Conservation (phyloP, 1,140 invertebrate species). For the Dufourea novaeangliae region DNA sequence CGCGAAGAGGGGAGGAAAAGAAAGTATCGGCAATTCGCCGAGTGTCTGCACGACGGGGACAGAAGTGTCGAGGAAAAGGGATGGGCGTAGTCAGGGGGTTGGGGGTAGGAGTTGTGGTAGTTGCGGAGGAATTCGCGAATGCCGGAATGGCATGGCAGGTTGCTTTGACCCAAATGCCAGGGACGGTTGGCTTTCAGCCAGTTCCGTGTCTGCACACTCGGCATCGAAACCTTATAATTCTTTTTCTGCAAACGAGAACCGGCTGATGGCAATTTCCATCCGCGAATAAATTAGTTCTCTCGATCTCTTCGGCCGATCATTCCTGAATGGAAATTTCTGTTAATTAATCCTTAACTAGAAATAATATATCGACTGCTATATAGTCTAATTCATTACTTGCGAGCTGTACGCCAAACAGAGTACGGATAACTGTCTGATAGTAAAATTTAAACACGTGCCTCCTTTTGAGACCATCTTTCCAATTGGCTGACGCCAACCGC, state of each 20-base stretch:
- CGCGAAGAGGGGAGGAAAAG: neutral
- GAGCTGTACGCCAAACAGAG: too few species aligned
- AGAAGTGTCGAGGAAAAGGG: slow-evolving; percentile 5
- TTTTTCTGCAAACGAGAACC: neutral
- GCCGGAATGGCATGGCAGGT: neutral
- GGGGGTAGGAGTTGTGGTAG: neutral
- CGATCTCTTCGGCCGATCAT: neutral
- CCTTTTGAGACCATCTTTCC: neutral
- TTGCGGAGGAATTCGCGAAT: slow-evolving; percentile 5
- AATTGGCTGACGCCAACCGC: neutral
- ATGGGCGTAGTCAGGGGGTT: neutral
- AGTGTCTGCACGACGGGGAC: neutral
- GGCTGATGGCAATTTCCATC: slow-evolving; percentile 2
- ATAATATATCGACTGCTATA: too few species aligned
- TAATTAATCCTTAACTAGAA: neutral
- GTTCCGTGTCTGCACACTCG: slow-evolving; percentile 5
- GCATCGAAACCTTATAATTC: slow-evolving; percentile 1
- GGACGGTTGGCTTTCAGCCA: neutral
- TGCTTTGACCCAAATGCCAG: slow-evolving; percentile 3
- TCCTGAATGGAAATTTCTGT: neutral
- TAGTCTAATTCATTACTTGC: too few species aligned
- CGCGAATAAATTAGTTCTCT: neutral
- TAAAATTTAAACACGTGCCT: too few species aligned
- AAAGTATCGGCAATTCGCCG: slow-evolving; percentile 3
- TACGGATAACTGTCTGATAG: neutral